A percentile compares a stretch with the other conserved stretches of the same genome.
phyloP scores from a whole-genome alignment of 92 coral and sea anemone species.

The Desmophyllum pertusum region DNA sequence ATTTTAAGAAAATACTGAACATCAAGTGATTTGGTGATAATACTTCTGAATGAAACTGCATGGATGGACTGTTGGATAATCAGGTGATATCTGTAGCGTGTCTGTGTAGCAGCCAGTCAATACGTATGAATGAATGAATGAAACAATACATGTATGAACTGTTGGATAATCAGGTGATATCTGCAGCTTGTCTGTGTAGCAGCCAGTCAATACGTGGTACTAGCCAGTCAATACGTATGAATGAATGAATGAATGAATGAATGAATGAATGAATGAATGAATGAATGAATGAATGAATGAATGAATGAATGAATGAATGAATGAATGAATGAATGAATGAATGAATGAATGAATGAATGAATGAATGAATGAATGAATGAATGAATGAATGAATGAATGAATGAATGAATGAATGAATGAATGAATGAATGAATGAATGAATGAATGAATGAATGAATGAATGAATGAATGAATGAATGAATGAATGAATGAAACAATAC shows the following conservation, averaged over 20 bases:
- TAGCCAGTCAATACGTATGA: background rate
- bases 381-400: background rate
- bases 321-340: background rate
- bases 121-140: background rate
- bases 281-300: background rate
- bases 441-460: background rate
- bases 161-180: background rate
- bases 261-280: background rate
- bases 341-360: background rate
- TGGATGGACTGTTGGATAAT: background rate
- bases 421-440: background rate
- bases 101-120: background rate
- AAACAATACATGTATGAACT: background rate
- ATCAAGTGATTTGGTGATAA: background rate
- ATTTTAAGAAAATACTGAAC: background rate
- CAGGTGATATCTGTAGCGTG: background rate
- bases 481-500: background rate
- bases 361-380: background rate
- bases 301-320: background rate
- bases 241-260: background rate
- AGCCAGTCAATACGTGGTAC: background rate
- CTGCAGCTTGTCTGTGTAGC: background rate
- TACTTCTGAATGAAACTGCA: background rate
- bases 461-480: background rate
- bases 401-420: background rate